Evolutionary conservation across 2,888 invertebrate genomes (phyloP).

Genomic region (Limnephilus rhombicus): DNA sequence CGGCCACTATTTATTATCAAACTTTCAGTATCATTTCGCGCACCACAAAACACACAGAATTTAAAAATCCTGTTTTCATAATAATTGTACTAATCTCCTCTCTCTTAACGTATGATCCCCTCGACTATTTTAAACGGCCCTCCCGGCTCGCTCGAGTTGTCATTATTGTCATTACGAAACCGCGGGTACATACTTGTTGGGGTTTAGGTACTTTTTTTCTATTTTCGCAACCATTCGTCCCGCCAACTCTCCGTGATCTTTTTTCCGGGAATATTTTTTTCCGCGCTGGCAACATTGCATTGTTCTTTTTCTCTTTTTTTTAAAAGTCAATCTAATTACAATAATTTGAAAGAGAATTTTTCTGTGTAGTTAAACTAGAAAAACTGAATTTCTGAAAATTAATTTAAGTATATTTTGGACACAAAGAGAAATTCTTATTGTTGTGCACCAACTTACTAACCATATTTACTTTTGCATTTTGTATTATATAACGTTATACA

Average conservation of each 20-base stretch:
- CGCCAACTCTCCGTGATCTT: constrained; percentile 49
- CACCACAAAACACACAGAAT: background rate
- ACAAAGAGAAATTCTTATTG: too few relatives aligned
- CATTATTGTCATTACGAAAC: constrained; percentile 35
- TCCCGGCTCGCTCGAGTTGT: constrained; percentile 27
- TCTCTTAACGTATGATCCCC: constrained; percentile 19
- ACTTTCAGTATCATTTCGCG: too few relatives aligned
- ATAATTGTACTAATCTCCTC: background rate
- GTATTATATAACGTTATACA: too few relatives aligned
- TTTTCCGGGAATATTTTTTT: constrained; percentile 36
- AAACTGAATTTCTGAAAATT: background rate
- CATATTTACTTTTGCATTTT: too few relatives aligned
- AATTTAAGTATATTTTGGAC: background rate
- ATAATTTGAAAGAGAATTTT: background rate
- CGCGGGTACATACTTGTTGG: background rate
- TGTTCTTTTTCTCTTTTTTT: constrained; percentile 34
- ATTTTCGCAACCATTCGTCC: constrained; percentile 44
- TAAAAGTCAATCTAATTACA: background rate
- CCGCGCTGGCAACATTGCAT: constrained; percentile 34
- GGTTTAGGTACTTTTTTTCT: constrained; percentile 7
- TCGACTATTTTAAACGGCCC: constrained; percentile 8
- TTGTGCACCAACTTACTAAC: background rate
- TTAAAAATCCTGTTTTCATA: background rate
- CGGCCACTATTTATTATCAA: too few relatives aligned
- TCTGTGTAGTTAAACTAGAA: background rate